Conservation (phyloP, 2,888 invertebrate species). For the Acanthoscelides obtectus region DNA sequence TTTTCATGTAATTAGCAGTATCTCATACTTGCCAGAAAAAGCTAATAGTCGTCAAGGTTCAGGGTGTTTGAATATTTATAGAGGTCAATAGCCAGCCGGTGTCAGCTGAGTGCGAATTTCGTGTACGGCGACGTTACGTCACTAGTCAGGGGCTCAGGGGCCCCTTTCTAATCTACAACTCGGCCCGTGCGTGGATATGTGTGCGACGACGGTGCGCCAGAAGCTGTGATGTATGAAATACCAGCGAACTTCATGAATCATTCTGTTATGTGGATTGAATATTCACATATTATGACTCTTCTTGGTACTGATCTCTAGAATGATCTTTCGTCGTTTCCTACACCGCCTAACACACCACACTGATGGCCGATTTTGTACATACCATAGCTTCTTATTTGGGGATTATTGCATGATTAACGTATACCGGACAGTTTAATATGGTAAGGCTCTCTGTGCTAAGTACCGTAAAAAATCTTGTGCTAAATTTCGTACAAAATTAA, state of each 20-base stretch:
- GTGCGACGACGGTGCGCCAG: not conserved
- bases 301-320: too few relatives aligned
- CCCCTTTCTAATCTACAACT: not conserved
- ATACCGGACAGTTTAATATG: too few relatives aligned
- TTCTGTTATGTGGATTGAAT: not conserved
- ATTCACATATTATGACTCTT: too few relatives aligned
- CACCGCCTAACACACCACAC: too few relatives aligned
- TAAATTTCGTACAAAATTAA: too few relatives aligned
- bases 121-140: not conserved
- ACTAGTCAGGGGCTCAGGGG: not conserved
- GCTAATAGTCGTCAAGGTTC: not conserved
- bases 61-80: slow-evolving; percentile 15
- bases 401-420: too few relatives aligned
- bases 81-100: slow-evolving; percentile 16
- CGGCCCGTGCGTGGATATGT: not conserved
- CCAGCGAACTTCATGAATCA: not conserved
- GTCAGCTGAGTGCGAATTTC: slow-evolving; percentile 15
- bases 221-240: not conserved
- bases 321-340: too few relatives aligned
- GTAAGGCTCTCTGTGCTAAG: too few relatives aligned
- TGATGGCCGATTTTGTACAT: too few relatives aligned
- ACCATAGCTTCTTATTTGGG: too few relatives aligned
- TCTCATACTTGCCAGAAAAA: not conserved
- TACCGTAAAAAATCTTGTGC: too few relatives aligned
- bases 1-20: not conserved